phyloP scores from a whole-genome alignment of 2,888 invertebrate genomes.

The Diogma glabrata region DNA sequence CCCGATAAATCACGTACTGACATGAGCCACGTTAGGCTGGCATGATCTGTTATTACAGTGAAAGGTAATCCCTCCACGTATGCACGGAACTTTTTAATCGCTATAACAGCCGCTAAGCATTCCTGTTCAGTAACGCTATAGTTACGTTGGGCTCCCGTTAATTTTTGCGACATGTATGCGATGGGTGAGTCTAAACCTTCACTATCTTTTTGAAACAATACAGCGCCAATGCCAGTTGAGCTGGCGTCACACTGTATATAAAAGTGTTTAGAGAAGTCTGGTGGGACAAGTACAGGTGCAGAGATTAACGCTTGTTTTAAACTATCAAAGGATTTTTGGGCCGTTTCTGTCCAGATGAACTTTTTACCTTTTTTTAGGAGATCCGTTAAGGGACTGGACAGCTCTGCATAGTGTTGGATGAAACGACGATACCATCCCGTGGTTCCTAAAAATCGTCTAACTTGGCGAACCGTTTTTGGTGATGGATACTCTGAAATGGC shows the following conservation, averaged over 20 bases:
- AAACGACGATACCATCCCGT: neutral
- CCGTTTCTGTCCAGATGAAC: neutral
- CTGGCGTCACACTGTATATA: neutral
- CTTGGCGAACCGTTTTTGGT: neutral
- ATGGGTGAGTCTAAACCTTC: neutral
- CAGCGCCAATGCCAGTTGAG: neutral
- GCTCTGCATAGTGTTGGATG: neutral
- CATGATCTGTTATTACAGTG: neutral
- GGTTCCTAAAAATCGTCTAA: neutral
- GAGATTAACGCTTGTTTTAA: neutral
- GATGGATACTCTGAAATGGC: neutral
- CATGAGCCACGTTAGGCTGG: neutral
- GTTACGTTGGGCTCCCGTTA: neutral
- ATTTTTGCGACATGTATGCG: conserved; percentile 1
- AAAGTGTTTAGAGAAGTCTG: neutral
- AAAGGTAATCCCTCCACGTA: neutral
- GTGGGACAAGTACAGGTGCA: neutral
- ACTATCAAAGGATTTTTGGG: neutral
- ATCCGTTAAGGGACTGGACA: neutral
- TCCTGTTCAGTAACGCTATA: neutral
- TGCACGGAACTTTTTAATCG: neutral
- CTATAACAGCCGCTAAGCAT: neutral
- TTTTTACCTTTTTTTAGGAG: neutral
- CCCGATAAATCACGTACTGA: neutral
- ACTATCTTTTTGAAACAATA: neutral